Evolutionary conservation across 2,888 invertebrate genomes (phyloP), one percentile per base, ranked within the genome.

Genomic region (Therioaphis trifolii): DNA sequence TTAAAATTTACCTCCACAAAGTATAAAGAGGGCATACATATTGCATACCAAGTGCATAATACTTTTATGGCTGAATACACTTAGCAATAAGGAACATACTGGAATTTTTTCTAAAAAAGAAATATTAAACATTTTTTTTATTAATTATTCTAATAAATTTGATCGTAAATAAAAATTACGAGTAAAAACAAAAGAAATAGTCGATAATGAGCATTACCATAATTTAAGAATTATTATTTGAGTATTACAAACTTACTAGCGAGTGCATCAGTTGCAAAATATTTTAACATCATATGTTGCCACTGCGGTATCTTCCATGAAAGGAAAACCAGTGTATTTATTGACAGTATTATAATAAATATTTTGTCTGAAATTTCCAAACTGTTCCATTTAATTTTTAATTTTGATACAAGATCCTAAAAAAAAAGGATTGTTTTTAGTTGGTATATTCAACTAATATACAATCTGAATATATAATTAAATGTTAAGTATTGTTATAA

Each of bases 1-100:
- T 55, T 35, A 35, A 5, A 24, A 84, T 35, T 87, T 89, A 91
- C 91, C 89, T 86, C 91, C 89, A 84, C 91, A 92, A 88, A 97
- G 97, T 88, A 94, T 95, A 89, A 96, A 95, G 40, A 99, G 90
- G 63, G 97, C 98, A 90, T 95, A 98, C 98, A 99, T 99, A 89
- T 99, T 99, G 79, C 95, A 93, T 86, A 93, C 93, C 85, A 98
- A 91, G 90, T 99, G 99, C 86, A 96, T 89, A 55, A 92, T 89
- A 1, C 95, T 95, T 87, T 94, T 94, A 89, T 99, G 99, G 87
- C 98, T 98, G 89, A 99, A 99, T 49, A 94, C 94, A n/a, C 96
- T 96, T 5, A 98, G 89, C 76, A 98, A 88, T 96, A 98, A 96
- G 4, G 98, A 96, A 89, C 93, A 91, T 88, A 95, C 96, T 74